Conservation (phyloP, 2,888 invertebrate species). For the Drosophila pegasa region DNA sequence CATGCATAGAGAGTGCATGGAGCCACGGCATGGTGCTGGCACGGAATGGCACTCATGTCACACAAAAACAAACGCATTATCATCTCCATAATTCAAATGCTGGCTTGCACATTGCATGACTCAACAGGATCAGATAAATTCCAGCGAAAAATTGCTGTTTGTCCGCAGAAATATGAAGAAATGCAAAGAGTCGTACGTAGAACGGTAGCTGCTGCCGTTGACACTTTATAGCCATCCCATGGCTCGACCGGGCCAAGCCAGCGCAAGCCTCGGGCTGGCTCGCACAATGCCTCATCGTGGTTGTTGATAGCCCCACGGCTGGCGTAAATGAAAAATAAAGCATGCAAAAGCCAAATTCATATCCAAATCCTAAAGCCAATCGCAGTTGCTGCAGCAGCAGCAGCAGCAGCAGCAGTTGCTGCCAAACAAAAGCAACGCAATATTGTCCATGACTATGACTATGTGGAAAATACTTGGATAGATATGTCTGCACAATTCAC, state of each 20-base stretch:
- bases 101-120: constrained; percentile 72
- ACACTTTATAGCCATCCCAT: constrained; percentile 65
- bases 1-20: constrained; percentile 15
- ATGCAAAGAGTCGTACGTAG: constrained; percentile 64
- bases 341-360: constrained; percentile 40
- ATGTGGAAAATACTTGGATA: constrained; percentile 54
- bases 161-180: constrained; percentile 72
- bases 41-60: constrained; percentile 58
- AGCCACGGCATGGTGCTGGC: constrained; percentile 18
- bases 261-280: constrained; percentile 19
- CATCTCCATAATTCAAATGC: constrained; percentile 80
- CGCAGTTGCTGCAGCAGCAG: constrained; percentile 14
- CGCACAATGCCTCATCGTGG: constrained; percentile 64
- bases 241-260: constrained; percentile 21
- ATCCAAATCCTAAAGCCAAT: constrained; percentile 37
- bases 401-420: constrained; percentile 7
- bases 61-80: constrained; percentile 76
- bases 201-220: constrained; percentile 76
- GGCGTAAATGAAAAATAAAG: constrained; percentile 68
- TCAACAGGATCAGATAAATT: constrained; percentile 75
- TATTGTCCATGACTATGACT: constrained; percentile 65
- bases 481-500: constrained; percentile 64
- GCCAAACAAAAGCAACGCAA: constrained; percentile 76
- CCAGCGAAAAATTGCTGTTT: constrained; percentile 64
- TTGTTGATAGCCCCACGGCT: constrained; percentile 53